Base-by-base conservation (phyloP, 1,140 invertebrate genomes). In the Protaetia brevitarsis region DNA sequence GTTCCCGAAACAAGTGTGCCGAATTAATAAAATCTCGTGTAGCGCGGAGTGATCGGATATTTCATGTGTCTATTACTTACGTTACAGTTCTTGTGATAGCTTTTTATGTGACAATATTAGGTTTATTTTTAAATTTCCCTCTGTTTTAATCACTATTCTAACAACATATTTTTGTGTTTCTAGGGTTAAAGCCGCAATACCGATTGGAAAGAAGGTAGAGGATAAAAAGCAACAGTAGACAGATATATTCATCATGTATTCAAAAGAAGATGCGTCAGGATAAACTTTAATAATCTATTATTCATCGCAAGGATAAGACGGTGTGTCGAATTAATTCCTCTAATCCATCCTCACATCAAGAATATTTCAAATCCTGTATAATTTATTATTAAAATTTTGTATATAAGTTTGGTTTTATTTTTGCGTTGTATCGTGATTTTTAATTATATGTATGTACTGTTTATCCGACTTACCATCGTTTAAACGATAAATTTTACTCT, bases 111-210 rank as follows among this genome's bases (percentile, higher is more conserved):
- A n/a, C n/a, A n/a, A n/a, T n/a, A n/a, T n/a, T n/a, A n/a, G n/a
- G n/a, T n/a, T n/a, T n/a, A n/a, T n/a, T n/a, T n/a, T n/a, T n/a
- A n/a, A n/a, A n/a, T n/a, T n/a, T n/a, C n/a, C n/a, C n/a, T n/a
- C n/a, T n/a, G n/a, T n/a, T n/a, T n/a, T n/a, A n/a, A n/a, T n/a
- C n/a, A n/a, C n/a, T n/a, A n/a, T n/a, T n/a, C n/a, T n/a, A n/a
- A n/a, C n/a, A n/a, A n/a, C n/a, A n/a, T 65, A 59, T 68, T 58
- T 69, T 68, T 72, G 74, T 41, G 5, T 75, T 85, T 85, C 11
- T 82, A 97, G 94, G 80, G 89, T 96, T 71, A 92, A 92, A 79
- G 90, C 91, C 69, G 92, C 93, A 68, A 88, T 96, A 78, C 95
- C 94, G 65, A 88, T 96, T 79, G 91, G 91, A 71, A 93, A 94